Base-by-base conservation (phyloP, 1,140 invertebrate species). In the Ridgeia piscesae region DNA sequence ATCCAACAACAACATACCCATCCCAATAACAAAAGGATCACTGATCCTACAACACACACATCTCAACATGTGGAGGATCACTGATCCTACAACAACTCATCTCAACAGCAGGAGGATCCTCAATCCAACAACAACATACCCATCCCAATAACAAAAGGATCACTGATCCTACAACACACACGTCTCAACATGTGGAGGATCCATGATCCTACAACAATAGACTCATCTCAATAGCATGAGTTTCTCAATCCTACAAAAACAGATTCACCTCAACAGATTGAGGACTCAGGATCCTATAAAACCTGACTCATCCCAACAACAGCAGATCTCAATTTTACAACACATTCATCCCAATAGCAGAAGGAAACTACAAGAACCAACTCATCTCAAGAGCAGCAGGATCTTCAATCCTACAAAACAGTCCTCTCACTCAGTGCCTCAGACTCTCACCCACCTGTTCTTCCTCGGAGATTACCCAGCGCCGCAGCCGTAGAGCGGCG, bases 381-480 rank as follows among this genome's bases (percentile, higher is more conserved):
- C 42, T 42, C 42, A 42, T 42, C 42, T 42, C 42, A 6, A 42
- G 42, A 42, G 42, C 4, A 6, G 42, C 4, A 42, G 11, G 4
- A 42, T 42, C 42, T 11, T 6, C 4, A 11, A 42, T 96, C 90
- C 27, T 93, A 94, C 93, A 91, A 88, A 42, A 91, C 33, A 42
- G 33, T 8, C 33, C 9, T 33, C 6, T 34, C 42, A 6, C 42
- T 42, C 42, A 6, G 42, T 11, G 11, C 42, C 42, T 48, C 1
- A 4, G 11, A 4, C 33, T 14, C 17, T 14, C 89, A 90, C 89
- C 14, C 33, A 91, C 91, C 95, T 99, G 98, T 96, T 99, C 98
- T 93, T 98, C 98, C 93, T 97, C 97, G 0, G 97, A 97, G 92
- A 99, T 98, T 90, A 98, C 97, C 98, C 98, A 99, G 27, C 98